Evolutionary conservation across 2,797 vertebrate genomes (phyloP).

Genomic region (Darevskia nairensis): DNA sequence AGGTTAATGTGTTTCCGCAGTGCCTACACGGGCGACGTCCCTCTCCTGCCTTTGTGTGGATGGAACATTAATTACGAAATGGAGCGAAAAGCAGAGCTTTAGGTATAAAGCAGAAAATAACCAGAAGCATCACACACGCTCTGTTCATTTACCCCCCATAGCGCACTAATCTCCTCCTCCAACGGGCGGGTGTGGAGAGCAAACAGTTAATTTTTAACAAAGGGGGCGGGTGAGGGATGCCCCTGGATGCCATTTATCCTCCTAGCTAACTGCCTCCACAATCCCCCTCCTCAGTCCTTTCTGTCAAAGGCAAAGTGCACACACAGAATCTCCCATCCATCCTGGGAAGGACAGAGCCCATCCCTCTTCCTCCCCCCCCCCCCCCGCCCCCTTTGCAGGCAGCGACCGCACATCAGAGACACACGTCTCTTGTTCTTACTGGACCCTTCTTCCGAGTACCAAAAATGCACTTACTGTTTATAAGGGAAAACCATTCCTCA

Average conservation of each 20-base stretch:
- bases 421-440: constrained; percentile 33
- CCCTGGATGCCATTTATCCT: constrained; percentile 17
- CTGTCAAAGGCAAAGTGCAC: constrained; percentile 47
- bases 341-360: constrained; percentile 59
- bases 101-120: not conserved
- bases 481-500: constrained; percentile 78
- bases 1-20: fast-evolving
- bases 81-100: not conserved
- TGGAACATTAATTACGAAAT: not conserved
- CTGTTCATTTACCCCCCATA: not conserved
- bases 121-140: not conserved
- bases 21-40: fast-evolving
- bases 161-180: not conserved
- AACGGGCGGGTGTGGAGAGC: not conserved
- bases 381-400: not conserved
- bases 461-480: constrained; percentile 77
- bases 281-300: constrained; percentile 30
- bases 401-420: not conserved
- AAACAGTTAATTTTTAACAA: not conserved
- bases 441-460: constrained; percentile 34
- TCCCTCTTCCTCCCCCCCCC: constrained; percentile 49
- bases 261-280: constrained; percentile 34
- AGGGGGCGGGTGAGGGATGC: not conserved
- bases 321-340: constrained; percentile 47
- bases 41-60: not conserved